Evolutionary conservation across 2,888 invertebrate species (phyloP).

Genomic region (Drosophila mimetica): DNA sequence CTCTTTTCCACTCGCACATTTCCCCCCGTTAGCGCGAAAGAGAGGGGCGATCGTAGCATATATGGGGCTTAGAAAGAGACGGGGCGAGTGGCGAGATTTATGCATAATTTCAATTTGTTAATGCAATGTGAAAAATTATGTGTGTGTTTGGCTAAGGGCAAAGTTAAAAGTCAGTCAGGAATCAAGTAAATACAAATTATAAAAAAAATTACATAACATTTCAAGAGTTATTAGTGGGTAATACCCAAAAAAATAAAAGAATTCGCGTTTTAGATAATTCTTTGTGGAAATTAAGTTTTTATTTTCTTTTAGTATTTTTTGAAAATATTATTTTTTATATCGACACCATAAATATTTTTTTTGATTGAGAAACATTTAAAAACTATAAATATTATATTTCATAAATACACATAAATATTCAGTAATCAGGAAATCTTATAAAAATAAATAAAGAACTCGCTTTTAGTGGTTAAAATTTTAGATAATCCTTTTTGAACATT

Average conservation of each 20-base stretch:
- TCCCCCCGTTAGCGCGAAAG: neutral
- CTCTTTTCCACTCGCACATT: conserved; percentile 34
- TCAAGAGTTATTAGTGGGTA: neutral
- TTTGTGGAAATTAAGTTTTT: no score
- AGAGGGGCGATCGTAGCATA: neutral
- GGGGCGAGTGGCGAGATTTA: conserved; percentile 5
- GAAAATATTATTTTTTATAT: no score
- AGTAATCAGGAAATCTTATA: no score
- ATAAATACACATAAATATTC: no score
- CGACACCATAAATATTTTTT: no score
- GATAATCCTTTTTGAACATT: no score
- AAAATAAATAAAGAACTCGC: neutral
- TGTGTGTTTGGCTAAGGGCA: neutral
- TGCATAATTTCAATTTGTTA: conserved; percentile 39
- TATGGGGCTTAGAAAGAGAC: conserved; percentile 28
- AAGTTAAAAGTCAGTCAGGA: conserved; percentile 17
- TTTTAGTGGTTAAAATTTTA: no score
- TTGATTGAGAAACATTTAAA: no score
- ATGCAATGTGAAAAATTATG: conserved; percentile 21
- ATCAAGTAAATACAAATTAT: neutral
- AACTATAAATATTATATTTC: no score
- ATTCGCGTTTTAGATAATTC: no score
- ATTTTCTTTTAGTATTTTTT: no score
- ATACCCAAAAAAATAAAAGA: neutral
- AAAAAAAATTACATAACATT: neutral